Conservation (phyloP, 1,140 invertebrate genomes). For the Dufourea novaeangliae region DNA sequence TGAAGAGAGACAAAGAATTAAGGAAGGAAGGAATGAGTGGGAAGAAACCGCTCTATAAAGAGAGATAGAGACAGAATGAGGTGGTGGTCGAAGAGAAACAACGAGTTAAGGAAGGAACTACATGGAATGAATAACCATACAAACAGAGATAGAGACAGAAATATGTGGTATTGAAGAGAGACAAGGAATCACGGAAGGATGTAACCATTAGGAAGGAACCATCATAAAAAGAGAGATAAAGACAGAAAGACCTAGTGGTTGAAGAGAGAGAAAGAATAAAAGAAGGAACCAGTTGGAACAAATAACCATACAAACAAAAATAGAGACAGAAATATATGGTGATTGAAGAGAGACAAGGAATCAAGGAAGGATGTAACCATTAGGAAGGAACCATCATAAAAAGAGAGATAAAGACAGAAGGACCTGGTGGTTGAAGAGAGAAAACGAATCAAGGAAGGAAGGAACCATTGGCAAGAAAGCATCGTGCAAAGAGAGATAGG, state of each 20-base stretch:
- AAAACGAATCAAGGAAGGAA: conserved; percentile 40
- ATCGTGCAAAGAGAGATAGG: conserved; percentile 8
- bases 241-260: too few species aligned
- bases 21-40: conserved; percentile 42
- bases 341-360: conserved; percentile 11
- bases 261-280: too few species aligned
- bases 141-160: too few species aligned
- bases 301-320: too few species aligned
- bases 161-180: not conserved
- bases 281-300: too few species aligned
- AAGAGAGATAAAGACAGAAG: not conserved
- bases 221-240: conserved; percentile 7
- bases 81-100: too few species aligned
- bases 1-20: conserved; percentile 16
- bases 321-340: too few species aligned
- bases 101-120: too few species aligned
- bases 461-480: conserved; percentile 17
- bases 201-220: conserved; percentile 20
- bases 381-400: conserved; percentile 8
- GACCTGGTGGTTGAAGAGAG: not conserved
- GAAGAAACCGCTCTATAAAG: not conserved
- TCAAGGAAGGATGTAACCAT: conserved; percentile 40
- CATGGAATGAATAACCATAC: too few species aligned
- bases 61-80: not conserved
- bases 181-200: conserved; percentile 43